Evolutionary conservation across 2,113 vertebrate genomes (phyloP), one percentile per base, ranked within the genome.

Genomic region (Rhinopomastus cyanomelas): DNA sequence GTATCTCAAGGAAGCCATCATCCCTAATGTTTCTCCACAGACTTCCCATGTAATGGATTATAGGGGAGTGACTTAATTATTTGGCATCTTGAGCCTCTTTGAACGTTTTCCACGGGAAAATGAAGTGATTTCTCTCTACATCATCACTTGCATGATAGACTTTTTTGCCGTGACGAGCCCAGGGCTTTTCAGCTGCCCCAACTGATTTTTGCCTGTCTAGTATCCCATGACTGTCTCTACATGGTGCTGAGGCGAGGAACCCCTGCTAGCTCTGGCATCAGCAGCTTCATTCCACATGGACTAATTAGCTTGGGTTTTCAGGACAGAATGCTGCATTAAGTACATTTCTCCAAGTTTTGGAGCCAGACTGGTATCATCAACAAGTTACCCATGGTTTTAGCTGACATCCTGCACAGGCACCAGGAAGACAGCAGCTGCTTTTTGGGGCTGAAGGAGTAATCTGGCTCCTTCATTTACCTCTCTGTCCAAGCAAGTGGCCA

Each of bases 181-280:
- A 19, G 71, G 84, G 85, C 2, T 7, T 75, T 86, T 39, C 51
- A 67, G 62, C 34, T 37, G 39, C 2, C 11, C 52, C 85, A 74
- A 55, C 85, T 87, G 92, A 65, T 92, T 87, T 90, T 64, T 72
- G 39, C 81, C 56, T 75, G 85, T 9, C 81, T 79, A 6, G 36
- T 7, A 12, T 32, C 78, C 81, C 44, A 1, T 34, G 79, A 29
- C 82, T 77, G 57, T 42, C 80, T 44, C 73, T 56, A 60, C n/a
- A 22, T 39, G 85, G 92, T 81, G 68, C 4, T 1, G 52, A 65
- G 22, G 62, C 92, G 85, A 85, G 52, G 90, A 92, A 21, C 88
- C 93, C 93, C 95, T 86, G 92, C 92, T 83, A 73, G 44, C 80
- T 42, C 95, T 94, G 88, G 92, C 93, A 89, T 16, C 85, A 90